Base-by-base conservation (phyloP, 2,797 vertebrate genomes). In the Sebastes flavidus region DNA sequence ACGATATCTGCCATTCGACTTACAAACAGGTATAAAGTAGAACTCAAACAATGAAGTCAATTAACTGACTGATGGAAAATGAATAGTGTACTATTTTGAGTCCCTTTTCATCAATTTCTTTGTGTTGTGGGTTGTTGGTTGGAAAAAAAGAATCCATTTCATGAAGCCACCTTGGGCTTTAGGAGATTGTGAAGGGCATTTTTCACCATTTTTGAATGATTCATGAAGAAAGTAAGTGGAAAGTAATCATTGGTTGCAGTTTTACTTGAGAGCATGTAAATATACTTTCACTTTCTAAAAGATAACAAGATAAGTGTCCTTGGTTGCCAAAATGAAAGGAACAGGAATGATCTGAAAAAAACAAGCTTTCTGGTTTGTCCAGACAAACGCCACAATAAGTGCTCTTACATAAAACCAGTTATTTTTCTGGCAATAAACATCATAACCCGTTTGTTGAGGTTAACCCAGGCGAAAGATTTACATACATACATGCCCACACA, bases 401-500 rank as follows among this genome's bases (percentile, higher is more conserved):
- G 55, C 11, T 71, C 52, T 63, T 27, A 60, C 29, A 68, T 30
- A 52, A 81, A 78, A 46, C 7, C 10, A 20, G 3, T n/a, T 42
- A 7, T 32, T 13, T 22, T 22, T 18, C 52, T 8, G 16, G 22
- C 7, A 8, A 70, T 25, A 63, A 58, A 77, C 11, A 74, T 42
- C 46, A 63, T 60, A 63, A 77, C 58, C 73, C 54, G 46, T 24
- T 49, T 46, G 56, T n/a, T 56, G 25, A 63, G 30, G 56, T 59
- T 69, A 66, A 78, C 66, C 32, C 6, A 2, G 38, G 25, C 58
- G 25, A 34, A 29, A 58, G 46, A 38, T 59, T 24, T 22, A 58
- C 49, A 69, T 56, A 65, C 52, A 55, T 18, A 66, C 32, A 18
- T 20, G 9, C 52, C 62, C 42, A 81, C 69, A 72, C 80, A 69